Evolutionary conservation across 2,113 vertebrate species (phyloP).

Genomic region (Boulengeromyrus knoepffleri): DNA sequence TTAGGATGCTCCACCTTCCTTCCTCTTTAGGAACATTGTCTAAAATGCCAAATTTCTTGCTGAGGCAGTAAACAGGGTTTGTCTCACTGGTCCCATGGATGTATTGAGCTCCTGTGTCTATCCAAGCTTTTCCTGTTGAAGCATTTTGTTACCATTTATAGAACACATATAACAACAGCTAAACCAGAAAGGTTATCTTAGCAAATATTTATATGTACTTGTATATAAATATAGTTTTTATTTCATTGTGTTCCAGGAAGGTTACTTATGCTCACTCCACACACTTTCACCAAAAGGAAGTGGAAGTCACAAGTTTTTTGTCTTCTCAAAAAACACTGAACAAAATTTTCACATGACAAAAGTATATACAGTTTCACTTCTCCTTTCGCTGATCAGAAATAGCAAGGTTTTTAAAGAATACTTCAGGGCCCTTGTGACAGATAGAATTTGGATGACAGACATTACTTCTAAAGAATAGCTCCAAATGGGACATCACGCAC

Average conservation of each 20-base stretch:
- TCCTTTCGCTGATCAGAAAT: neutral
- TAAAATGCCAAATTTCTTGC: conserved; percentile 29
- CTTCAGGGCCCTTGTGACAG: neutral
- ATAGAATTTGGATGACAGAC: neutral
- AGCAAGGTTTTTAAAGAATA: neutral
- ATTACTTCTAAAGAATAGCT: neutral
- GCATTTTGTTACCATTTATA: neutral
- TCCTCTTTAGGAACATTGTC: conserved; percentile 19
- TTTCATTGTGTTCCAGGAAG: neutral
- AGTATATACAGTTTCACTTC: neutral
- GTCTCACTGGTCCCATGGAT: conserved; percentile 36
- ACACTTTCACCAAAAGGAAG: neutral
- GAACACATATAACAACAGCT: neutral
- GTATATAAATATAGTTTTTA: neutral
- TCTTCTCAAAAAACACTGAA: neutral
- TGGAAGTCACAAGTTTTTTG: neutral
- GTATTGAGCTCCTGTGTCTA: conserved; percentile 38
- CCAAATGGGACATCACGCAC: neutral
- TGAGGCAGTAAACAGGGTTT: conserved; percentile 37
- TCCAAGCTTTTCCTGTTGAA: conserved; percentile 27
- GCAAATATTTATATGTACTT: neutral
- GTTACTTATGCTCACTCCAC: neutral
- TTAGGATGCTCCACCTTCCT: conserved; percentile 19
- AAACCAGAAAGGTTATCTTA: neutral
- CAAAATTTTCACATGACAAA: neutral